These are phyloP conservation scores for Campoplex capitator DNA, from an alignment of 2,888 invertebrate genomes.

Conservation along the genomic window DNA sequence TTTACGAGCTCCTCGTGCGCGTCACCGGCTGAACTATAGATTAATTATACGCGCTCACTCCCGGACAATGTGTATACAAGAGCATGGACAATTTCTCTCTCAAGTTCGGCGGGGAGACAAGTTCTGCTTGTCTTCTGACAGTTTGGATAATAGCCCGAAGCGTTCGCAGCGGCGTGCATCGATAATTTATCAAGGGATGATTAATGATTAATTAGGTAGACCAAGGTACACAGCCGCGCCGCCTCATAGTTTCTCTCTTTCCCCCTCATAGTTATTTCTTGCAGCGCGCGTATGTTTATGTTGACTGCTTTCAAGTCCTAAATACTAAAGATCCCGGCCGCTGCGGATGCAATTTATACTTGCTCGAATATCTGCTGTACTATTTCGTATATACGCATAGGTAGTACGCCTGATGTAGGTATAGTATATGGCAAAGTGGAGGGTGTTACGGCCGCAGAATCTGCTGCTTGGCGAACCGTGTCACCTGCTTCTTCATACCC, in stretches of 20 bases:
- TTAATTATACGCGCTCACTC: conserved; percentile 9
- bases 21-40: conserved; percentile 1
- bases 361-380: conserved; percentile 46
- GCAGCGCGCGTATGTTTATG: conserved; percentile 23
- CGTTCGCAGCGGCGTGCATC: conserved; percentile 68
- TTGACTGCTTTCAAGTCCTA: conserved; percentile 64
- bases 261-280: conserved; percentile 23
- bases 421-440: conserved; percentile 55
- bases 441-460: conserved; percentile 66
- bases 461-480: conserved; percentile 66
- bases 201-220: conserved; percentile 80
- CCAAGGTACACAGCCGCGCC: neutral
- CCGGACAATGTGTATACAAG: conserved; percentile 7
- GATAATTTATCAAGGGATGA: conserved; percentile 78
- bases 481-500: conserved; percentile 50
- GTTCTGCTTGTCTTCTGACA: conserved; percentile 35
- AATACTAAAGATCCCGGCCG: conserved; percentile 67
- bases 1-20: neutral
- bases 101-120: neutral
- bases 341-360: conserved; percentile 69
- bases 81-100: conserved; percentile 9
- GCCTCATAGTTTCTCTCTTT: neutral
- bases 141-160: conserved; percentile 54
- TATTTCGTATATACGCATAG: conserved; percentile 26
- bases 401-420: conserved; percentile 2